A percentile compares a stretch with the other conserved stretches of the same genome.
These are phyloP conservation scores for Hemiprocne comata DNA, from an alignment of 2,113 vertebrate genomes.

Conservation along the genomic window DNA sequence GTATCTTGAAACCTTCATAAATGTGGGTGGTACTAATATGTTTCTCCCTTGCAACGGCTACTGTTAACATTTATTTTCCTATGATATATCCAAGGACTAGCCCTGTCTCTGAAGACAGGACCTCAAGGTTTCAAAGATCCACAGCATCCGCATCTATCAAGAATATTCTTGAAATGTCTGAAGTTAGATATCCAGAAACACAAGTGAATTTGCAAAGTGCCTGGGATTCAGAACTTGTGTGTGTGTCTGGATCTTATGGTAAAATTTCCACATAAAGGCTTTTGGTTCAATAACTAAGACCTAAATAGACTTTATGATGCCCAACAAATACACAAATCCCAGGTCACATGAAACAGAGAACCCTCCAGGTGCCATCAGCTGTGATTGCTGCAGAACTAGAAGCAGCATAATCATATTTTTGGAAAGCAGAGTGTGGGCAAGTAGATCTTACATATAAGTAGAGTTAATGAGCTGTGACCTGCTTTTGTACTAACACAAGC, in stretches of 20 bases:
- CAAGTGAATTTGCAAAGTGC: neutral
- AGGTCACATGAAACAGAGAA: accelerated
- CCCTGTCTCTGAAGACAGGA: neutral
- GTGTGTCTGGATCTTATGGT: neutral
- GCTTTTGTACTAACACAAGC: neutral
- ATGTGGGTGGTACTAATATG: neutral
- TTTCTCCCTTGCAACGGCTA: neutral
- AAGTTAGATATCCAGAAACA: neutral
- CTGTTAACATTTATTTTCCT: neutral
- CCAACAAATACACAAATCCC: neutral
- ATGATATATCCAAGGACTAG: neutral
- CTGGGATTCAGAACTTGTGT: neutral
- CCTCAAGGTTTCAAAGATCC: neutral
- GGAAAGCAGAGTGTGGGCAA: neutral
- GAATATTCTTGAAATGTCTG: neutral
- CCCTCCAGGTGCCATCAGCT: neutral
- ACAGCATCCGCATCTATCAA: neutral
- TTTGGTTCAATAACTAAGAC: neutral
- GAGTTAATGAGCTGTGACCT: neutral
- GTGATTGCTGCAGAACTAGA: neutral
- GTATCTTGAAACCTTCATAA: neutral
- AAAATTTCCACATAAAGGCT: neutral
- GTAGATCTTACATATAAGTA: neutral
- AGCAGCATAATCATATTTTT: neutral
- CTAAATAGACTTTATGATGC: neutral